phyloP scores from a whole-genome alignment of 1,140 invertebrate species.

The Trichomalopsis sarcophagae region DNA sequence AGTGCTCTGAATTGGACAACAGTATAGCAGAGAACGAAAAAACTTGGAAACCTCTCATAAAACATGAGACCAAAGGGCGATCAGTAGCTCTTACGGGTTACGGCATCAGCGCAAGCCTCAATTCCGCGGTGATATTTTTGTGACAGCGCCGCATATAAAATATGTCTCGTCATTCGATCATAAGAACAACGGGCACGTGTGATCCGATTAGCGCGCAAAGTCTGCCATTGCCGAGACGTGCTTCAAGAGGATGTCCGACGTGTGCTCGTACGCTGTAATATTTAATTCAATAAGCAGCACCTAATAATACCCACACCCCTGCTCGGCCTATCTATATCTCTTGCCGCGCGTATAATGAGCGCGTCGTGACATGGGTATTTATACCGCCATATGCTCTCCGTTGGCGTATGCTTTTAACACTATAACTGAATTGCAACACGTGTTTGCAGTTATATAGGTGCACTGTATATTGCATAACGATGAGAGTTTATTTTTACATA shows the following conservation, averaged over 20 bases:
- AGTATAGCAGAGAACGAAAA: too few species aligned
- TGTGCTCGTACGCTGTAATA: neutral
- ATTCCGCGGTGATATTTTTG: neutral
- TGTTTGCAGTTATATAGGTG: too few species aligned
- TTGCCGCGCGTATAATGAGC: too few species aligned
- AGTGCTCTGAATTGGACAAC: too few species aligned
- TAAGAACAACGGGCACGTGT: neutral
- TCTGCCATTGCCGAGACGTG: neutral
- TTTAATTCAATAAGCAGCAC: conserved; percentile 30
- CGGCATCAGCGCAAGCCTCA: neutral
- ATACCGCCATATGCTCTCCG: too few species aligned
- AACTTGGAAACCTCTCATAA: neutral
- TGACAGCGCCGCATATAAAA: neutral
- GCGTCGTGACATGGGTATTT: too few species aligned
- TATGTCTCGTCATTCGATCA: neutral
- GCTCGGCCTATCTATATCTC: neutral
- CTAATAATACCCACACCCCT: neutral
- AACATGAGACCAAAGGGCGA: neutral
- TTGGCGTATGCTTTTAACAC: too few species aligned
- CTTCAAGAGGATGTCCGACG: conserved; percentile 8
- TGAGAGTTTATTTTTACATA: too few species aligned
- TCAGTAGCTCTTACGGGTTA: neutral
- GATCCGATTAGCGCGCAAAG: conserved; percentile 28
- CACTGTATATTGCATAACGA: too few species aligned
- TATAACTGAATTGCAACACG: too few species aligned